A percentile compares a stretch with the other conserved stretches of the same genome.
These are phyloP conservation scores for Phasia obesa DNA, from an alignment of 2,888 invertebrate genomes.

Conservation along the genomic window DNA sequence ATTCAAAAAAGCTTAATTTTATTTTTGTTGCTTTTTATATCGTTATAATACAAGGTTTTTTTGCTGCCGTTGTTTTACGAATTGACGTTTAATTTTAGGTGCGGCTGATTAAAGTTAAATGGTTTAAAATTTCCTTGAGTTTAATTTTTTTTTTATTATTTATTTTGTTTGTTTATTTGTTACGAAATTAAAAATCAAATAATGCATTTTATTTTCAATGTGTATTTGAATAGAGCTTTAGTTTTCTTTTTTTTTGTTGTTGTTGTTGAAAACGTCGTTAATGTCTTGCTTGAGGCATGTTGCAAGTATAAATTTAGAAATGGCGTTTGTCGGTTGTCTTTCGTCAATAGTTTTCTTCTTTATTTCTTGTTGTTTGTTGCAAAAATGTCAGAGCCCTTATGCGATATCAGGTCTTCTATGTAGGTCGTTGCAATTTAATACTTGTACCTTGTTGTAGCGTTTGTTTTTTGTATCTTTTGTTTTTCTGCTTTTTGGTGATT, in stretches of 20 bases:
- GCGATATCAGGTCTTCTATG: constrained; percentile 74
- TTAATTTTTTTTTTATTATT: constrained; percentile 38
- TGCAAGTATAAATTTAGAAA: constrained; percentile 44
- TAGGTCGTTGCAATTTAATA: constrained; percentile 82
- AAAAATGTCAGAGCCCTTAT: constrained; percentile 36
- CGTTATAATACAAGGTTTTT: constrained; percentile 48
- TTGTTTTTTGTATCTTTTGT: constrained; percentile 45
- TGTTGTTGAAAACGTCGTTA: not conserved
- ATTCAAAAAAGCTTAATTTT: constrained; percentile 46
- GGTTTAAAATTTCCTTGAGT: constrained; percentile 65
- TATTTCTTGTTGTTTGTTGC: constrained; percentile 15
- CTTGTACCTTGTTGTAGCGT: constrained; percentile 69
- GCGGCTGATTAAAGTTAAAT: constrained; percentile 59
- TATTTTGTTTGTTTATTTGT: constrained; percentile 23
- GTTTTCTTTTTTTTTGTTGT: not conserved
- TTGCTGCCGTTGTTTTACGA: constrained; percentile 23
- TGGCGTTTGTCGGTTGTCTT: constrained; percentile 59
- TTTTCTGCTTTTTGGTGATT: constrained; percentile 31
- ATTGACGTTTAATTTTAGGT: constrained; percentile 55
- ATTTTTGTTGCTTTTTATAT: not conserved
- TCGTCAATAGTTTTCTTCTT: constrained; percentile 42
- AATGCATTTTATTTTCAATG: constrained; percentile 53
- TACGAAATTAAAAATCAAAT: constrained; percentile 41
- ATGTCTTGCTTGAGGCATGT: not conserved
- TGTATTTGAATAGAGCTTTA: constrained; percentile 11